A percentile compares a stretch with the other conserved stretches of the same genome.
These are phyloP conservation scores for Brachionus sp. DNA, from an alignment of 1,140 invertebrate genomes.

Conservation along the genomic window DNA sequence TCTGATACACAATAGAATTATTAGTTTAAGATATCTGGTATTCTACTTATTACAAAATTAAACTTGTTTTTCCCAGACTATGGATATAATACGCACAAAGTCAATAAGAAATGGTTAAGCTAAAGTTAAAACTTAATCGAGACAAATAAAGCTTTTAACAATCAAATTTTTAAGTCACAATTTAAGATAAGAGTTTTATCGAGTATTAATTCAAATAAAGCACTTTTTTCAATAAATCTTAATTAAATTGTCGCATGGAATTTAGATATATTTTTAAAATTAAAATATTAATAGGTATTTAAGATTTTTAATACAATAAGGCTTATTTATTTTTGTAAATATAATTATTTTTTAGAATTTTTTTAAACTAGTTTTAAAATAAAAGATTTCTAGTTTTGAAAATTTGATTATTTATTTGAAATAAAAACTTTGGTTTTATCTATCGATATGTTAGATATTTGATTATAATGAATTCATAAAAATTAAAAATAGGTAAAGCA, in stretches of 20 bases:
- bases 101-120: neutral
- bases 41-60: neutral
- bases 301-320: neutral
- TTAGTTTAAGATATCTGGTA: neutral
- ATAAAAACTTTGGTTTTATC: too few relatives aligned
- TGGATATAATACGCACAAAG: neutral
- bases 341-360: too few relatives aligned
- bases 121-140: neutral
- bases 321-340: too few relatives aligned
- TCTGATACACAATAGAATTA: neutral
- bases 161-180: neutral
- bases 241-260: neutral
- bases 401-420: too few relatives aligned
- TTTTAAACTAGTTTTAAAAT: too few relatives aligned
- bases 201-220: neutral
- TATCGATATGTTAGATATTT: too few relatives aligned
- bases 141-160: neutral
- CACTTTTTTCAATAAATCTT: neutral
- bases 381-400: too few relatives aligned
- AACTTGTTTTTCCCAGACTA: neutral
- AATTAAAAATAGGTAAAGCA: too few relatives aligned
- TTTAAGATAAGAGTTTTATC: neutral
- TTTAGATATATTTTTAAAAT: neutral
- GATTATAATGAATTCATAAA: too few relatives aligned
- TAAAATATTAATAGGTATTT: neutral